Evolutionary conservation across 2,888 invertebrate genomes (phyloP), one percentile per base, ranked within the genome.

Genomic region (Steinernema scapterisci): DNA sequence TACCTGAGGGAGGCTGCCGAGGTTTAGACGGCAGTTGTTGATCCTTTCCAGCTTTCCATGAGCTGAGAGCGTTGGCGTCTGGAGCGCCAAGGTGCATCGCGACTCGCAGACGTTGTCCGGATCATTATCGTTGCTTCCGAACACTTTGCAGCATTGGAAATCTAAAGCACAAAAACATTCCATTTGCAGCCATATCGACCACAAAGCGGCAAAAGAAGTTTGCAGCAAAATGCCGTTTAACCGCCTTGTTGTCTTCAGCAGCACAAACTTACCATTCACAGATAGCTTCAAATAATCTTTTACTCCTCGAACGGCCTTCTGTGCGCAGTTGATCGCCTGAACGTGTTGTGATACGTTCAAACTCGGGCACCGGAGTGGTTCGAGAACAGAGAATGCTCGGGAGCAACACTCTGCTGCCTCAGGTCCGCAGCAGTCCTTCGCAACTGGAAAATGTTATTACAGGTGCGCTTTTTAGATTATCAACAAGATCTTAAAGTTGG

Each of bases 21-120:
- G 7, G 31, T 63, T 63, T 9, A 31, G 3, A 16, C 63, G 93
- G 87, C 89, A 43, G 91, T 92, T 16, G 87, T 92, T 74, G 92
- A 93, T 82, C 88, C 88, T 21, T 5, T 38, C 31, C 16, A 63
- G 11, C 63, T 63, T 63, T 27, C n/a, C 16, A 1, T 9, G 16
- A 16, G 27, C 31, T 16, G 63, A 27, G 9, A 63, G 31, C 31
- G 31, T 27, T 1, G 63, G 63, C 1, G 31, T 31, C 63, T 63
- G 63, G 16, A 63, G 63, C 7, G 63, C 63, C 16, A 16, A 1
- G 27, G 31, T 1, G 63, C 63, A 63, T 6, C 63, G 63, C 1
- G 9, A 11, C 63, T 31, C 25, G 31, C 63, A 63, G 5, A 31
- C 7, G 27, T 31, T n/a, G 7, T 31, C 31, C 16, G 27, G 31